Base-by-base conservation (phyloP, 2,888 invertebrate species). In the Desoria tigrina region DNA sequence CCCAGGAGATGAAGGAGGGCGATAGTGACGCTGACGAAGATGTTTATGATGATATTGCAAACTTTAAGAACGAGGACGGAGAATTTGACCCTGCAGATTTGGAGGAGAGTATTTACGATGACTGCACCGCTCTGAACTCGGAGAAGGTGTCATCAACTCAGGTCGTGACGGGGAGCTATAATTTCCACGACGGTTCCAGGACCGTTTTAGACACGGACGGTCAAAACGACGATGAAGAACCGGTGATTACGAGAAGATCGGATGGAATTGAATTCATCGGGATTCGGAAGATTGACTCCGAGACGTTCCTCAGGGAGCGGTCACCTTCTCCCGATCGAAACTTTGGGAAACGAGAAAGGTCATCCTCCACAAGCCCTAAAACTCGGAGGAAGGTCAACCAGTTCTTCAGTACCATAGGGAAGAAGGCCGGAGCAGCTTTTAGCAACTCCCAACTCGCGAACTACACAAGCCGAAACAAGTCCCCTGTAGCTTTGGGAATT, bases 341-440 rank as follows among this genome's bases (percentile, higher is more conserved):
- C 16, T 1, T 59, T 60, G 32, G 59, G 56, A 66, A 73, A 64
- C 26, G 73, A 49, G 72, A 76, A 18, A 65, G 74, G 14, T 69
- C 72, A 26, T 74, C 72, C 0, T 71, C 71, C 2, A 69, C 68
- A 9, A 76, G 76, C 56, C 76, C 76, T 2, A 75, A 75, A 67
- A 68, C 73, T 0, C 65, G 74, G 24, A 57, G 75, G 54, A 73
- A 71, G 70, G 73, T 76, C 1, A 76, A 76, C 58, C 76, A 76
- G 39, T 76, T 76, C 55, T 76, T 76, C 58, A 76, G 76, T 56
- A 76, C 76, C 11, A 73, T 76, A 45, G 76, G 76, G 14, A 76
- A 75, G 58, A 73, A 64, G 55, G 75, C 76, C 24, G 76, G 76
- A 27, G 76, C 76, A n/a, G 76, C 76, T 9, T 76, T 75, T 45